Conservation (phyloP, 2,113 vertebrate species). For the Mungos mungo region DNA sequence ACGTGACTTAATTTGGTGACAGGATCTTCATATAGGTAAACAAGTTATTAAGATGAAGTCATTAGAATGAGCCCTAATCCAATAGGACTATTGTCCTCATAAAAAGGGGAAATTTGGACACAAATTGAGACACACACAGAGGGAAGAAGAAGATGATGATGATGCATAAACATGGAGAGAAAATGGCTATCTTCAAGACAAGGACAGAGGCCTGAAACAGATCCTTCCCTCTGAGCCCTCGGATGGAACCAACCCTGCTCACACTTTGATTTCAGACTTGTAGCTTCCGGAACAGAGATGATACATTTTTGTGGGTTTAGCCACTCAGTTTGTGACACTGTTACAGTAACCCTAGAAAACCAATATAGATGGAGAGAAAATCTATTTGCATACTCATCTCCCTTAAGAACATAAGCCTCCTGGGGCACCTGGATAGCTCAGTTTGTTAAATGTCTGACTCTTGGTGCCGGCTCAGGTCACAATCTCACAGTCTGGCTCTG, state of each 20-base stretch:
- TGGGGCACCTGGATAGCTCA: background rate
- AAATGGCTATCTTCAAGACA: background rate
- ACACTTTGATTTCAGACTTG: background rate
- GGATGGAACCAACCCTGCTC: background rate
- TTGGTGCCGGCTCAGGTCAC: too few species aligned
- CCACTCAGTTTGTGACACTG: background rate
- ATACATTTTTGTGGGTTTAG: background rate
- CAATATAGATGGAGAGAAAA: background rate
- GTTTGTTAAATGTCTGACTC: too few species aligned
- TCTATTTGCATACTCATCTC: background rate
- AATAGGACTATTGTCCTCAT: background rate
- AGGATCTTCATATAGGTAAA: background rate
- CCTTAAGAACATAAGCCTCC: background rate
- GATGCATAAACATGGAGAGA: background rate
- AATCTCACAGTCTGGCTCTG: too few species aligned
- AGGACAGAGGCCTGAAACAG: background rate
- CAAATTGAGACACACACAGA: background rate
- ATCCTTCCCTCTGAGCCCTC: background rate
- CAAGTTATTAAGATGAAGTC: background rate
- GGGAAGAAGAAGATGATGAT: background rate
- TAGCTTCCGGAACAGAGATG: background rate
- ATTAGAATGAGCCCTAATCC: background rate
- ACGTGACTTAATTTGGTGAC: background rate
- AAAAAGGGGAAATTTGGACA: background rate
- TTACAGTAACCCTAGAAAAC: background rate